phyloP scores from a whole-genome alignment of 2,113 vertebrate species.

The Thymallus thymallus region DNA sequence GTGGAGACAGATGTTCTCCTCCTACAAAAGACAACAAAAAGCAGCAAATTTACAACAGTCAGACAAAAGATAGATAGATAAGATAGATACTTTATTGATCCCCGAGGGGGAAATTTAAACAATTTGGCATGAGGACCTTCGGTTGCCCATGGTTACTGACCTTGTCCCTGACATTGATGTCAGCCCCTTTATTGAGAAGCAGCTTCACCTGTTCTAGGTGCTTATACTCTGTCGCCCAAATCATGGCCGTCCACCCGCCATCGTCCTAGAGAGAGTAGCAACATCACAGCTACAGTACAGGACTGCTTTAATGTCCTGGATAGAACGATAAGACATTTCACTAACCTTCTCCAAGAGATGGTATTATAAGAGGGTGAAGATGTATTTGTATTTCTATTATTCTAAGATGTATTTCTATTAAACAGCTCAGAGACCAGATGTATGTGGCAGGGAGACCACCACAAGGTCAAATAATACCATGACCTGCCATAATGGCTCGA shows the following conservation, averaged over 20 bases:
- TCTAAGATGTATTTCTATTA: too few species aligned
- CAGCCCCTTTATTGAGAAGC: constrained; percentile 87
- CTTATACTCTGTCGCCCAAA: constrained; percentile 98
- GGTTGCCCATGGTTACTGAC: constrained; percentile 65
- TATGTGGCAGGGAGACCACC: too few species aligned
- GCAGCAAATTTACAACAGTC: neutral
- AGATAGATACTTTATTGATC: too few species aligned
- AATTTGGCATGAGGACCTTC: too few species aligned
- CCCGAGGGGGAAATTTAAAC: too few species aligned
- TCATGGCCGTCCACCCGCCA: constrained; percentile 97
- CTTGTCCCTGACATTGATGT: constrained; percentile 94
- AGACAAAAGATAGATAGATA: neutral
- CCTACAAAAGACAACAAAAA: constrained; percentile 65
- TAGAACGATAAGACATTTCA: too few species aligned
- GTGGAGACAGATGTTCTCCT: constrained; percentile 97
- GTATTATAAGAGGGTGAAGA: too few species aligned
- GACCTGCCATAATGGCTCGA: too few species aligned
- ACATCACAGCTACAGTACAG: neutral
- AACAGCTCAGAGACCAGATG: too few species aligned
- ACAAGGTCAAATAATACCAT: too few species aligned
- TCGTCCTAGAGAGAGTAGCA: constrained; percentile 79
- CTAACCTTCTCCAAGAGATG: too few species aligned
- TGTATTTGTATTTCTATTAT: too few species aligned
- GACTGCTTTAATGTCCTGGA: neutral
- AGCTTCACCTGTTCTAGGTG: constrained; percentile 92